Percentiles rank a stretch among this genome's conserved stretches.
Conservation (phyloP, 2,113 vertebrate genomes). For the Zapus hudsonius region DNA sequence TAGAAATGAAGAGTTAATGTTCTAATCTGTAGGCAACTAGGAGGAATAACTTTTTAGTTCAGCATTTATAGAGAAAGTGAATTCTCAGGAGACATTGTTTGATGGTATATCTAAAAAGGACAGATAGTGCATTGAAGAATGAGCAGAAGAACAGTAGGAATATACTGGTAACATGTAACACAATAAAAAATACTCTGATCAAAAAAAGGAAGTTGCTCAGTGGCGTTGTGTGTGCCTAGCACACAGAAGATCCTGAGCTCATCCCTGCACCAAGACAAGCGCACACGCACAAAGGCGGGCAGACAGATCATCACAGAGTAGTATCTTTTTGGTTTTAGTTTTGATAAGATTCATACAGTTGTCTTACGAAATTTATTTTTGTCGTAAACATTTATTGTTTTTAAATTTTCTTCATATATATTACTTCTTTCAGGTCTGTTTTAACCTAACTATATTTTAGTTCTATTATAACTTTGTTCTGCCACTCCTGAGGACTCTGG, state of each 20-base stretch:
- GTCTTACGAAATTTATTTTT: constrained; percentile 26
- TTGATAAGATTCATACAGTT: neutral
- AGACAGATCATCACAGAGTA: neutral
- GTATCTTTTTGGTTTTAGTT: constrained; percentile 9
- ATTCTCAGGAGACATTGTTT: neutral
- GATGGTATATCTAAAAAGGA: neutral
- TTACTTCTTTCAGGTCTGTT: neutral
- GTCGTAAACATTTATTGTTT: neutral
- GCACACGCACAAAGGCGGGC: too few species aligned
- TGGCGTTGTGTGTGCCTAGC: neutral
- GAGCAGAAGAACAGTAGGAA: neutral
- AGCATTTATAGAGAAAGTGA: neutral
- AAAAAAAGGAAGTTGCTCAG: neutral
- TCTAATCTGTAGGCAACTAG: too few species aligned
- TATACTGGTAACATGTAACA: neutral
- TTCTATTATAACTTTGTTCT: neutral
- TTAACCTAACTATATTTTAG: neutral
- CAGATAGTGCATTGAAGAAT: neutral
- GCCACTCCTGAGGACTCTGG: neutral
- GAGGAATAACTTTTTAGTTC: neutral
- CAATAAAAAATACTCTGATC: neutral
- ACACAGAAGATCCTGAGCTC: neutral
- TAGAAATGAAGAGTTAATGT: too few species aligned
- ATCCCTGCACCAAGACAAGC: neutral
- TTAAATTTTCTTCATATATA: neutral